Evolutionary conservation across 1,140 invertebrate species (phyloP).

Genomic region (Tetramorium parvispinum): DNA sequence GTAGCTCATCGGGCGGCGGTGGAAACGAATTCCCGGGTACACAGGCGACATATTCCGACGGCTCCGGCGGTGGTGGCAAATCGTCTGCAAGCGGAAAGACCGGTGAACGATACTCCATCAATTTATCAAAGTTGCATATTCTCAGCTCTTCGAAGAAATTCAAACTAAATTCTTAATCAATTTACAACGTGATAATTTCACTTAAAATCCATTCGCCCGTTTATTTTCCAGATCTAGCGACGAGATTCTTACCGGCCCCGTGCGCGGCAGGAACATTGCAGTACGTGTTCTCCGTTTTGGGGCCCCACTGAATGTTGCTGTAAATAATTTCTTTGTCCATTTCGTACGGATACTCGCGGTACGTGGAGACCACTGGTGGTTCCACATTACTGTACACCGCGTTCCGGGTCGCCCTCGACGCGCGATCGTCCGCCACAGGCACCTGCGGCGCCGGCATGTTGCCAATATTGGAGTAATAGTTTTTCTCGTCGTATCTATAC

Average conservation of each 20-base stretch:
- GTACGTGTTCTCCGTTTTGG: slow-evolving; percentile 84
- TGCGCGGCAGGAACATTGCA: slow-evolving; percentile 82
- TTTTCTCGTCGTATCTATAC: slow-evolving; percentile 81
- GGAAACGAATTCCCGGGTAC: slow-evolving; percentile 86
- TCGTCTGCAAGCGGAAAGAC: slow-evolving; percentile 84
- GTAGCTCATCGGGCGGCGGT: slow-evolving; percentile 89
- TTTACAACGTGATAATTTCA: not conserved
- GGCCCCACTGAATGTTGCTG: slow-evolving; percentile 84
- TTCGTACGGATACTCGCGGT: slow-evolving; percentile 67
- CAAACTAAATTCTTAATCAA: not conserved
- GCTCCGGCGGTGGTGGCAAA: slow-evolving; percentile 87
- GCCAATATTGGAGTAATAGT: slow-evolving; percentile 83
- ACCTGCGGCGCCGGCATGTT: slow-evolving; percentile 79
- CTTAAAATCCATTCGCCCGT: slow-evolving; percentile 3
- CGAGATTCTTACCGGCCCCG: slow-evolving; percentile 71
- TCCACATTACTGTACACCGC: slow-evolving; percentile 84
- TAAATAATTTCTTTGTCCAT: slow-evolving; percentile 84
- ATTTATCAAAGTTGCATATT: not conserved
- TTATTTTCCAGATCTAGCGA: not conserved
- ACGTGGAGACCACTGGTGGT: slow-evolving; percentile 74
- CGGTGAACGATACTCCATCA: no score
- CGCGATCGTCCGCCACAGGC: slow-evolving; percentile 75
- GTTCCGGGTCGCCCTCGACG: slow-evolving; percentile 75
- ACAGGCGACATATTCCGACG: slow-evolving; percentile 85
- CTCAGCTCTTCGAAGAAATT: not conserved